Conservation (phyloP, 2,797 vertebrate genomes). For the Pangasius larnaudii region DNA sequence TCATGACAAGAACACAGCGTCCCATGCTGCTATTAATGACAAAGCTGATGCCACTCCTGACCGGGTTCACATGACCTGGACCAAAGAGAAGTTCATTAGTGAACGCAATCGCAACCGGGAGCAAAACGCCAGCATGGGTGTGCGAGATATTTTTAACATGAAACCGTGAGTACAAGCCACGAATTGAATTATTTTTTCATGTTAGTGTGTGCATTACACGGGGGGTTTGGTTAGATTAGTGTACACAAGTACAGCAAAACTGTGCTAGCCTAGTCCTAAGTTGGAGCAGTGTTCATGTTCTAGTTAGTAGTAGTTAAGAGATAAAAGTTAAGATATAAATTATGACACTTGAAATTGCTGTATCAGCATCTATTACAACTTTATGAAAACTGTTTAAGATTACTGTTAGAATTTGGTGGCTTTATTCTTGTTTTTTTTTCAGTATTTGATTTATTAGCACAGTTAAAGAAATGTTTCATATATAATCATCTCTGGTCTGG, state of each 20-base stretch:
- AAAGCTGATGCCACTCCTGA: conserved; percentile 74
- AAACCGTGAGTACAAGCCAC: conserved; percentile 86
- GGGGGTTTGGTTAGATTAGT: background rate
- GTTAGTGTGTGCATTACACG: background rate
- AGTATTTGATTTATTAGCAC: background rate
- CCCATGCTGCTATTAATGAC: conserved; percentile 75
- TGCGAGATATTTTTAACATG: conserved; percentile 94
- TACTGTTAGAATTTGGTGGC: background rate
- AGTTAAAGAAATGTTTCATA: background rate
- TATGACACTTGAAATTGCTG: background rate
- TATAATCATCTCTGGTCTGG: background rate
- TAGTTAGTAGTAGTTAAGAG: background rate
- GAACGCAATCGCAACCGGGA: conserved; percentile 88
- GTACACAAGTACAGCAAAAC: background rate
- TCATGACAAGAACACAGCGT: conserved; percentile 91
- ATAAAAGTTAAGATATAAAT: background rate
- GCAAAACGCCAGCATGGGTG: conserved; percentile 70
- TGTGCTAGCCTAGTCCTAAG: background rate
- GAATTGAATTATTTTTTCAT: background rate
- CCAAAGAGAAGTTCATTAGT: conserved; percentile 88
- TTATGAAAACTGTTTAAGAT: background rate
- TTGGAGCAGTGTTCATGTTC: background rate
- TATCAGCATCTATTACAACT: background rate
- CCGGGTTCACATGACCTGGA: conserved; percentile 97
- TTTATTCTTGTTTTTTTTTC: background rate